phyloP scores from a whole-genome alignment of 1,140 invertebrate species.

The Megathymus violae region DNA sequence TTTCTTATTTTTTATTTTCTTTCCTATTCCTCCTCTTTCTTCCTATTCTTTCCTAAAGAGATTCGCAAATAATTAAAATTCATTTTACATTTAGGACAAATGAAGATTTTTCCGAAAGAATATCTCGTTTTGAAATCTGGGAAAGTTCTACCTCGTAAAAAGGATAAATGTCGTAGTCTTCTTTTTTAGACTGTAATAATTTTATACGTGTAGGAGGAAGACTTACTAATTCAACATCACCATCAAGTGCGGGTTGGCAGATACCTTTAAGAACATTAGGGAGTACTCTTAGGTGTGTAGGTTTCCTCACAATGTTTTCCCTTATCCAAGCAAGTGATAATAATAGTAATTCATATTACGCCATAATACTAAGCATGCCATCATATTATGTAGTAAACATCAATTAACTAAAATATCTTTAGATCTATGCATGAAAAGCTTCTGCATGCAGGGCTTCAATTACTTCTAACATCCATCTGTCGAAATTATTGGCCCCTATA shows the following conservation, averaged over 20 bases:
- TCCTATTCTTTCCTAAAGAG: no score
- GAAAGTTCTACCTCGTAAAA: slow-evolving; percentile 19
- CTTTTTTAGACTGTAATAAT: slow-evolving; percentile 35
- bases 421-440: no score
- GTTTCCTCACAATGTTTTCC: no score
- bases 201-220: slow-evolving; percentile 41
- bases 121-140: slow-evolving; percentile 21
- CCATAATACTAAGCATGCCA: slow-evolving; percentile 21
- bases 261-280: no score
- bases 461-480: slow-evolving; percentile 18
- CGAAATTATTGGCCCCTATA: slow-evolving; percentile 35
- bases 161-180: slow-evolving; percentile 23
- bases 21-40: no score
- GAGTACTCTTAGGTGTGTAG: no score
- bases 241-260: no score
- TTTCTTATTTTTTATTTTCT: no score
- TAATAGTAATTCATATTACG: slow-evolving; percentile 25
- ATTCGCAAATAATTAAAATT: slow-evolving; percentile 13
- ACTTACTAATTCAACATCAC: slow-evolving; percentile 38
- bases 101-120: slow-evolving; percentile 10
- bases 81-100: slow-evolving; percentile 3
- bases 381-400: no score
- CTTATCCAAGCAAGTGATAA: no score
- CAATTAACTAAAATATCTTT: no score
- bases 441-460: no score